phyloP scores from a whole-genome alignment of 2,888 invertebrate species.

The Mythimna ferrago region DNA sequence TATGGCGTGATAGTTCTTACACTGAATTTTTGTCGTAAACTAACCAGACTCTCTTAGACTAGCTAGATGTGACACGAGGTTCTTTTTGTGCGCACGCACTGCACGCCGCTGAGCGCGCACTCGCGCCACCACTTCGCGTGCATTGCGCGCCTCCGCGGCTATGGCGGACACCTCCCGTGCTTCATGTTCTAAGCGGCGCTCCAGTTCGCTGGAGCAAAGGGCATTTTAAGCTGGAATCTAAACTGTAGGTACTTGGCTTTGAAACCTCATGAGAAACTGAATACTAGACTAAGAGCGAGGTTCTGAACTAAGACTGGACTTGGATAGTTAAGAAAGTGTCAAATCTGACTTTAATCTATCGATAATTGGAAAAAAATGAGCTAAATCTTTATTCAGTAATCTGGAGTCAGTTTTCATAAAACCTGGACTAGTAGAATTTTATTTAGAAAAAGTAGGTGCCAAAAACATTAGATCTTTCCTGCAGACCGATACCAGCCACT shows the following conservation, averaged over 20 bases:
- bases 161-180: constrained; percentile 83
- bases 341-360: no score
- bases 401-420: no score
- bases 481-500: no score
- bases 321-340: no score
- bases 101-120: constrained; percentile 80
- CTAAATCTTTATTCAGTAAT: no score
- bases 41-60: constrained; percentile 80
- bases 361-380: no score
- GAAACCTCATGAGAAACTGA: neutral
- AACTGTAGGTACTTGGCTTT: neutral
- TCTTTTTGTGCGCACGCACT: constrained; percentile 74
- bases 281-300: no score
- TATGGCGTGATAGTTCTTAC: neutral
- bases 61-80: constrained; percentile 75
- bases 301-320: no score
- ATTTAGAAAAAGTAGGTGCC: no score
- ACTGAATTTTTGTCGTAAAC: neutral
- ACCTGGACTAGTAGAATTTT: no score
- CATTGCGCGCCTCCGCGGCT: constrained; percentile 84
- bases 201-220: constrained; percentile 74
- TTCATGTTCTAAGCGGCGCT: constrained; percentile 81
- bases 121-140: constrained; percentile 79
- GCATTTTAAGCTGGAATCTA: neutral
- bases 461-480: no score